Percentiles rank a stretch among this genome's conserved stretches.
phyloP scores from a whole-genome alignment of 2,797 vertebrate species.

The Falco biarmicus region DNA sequence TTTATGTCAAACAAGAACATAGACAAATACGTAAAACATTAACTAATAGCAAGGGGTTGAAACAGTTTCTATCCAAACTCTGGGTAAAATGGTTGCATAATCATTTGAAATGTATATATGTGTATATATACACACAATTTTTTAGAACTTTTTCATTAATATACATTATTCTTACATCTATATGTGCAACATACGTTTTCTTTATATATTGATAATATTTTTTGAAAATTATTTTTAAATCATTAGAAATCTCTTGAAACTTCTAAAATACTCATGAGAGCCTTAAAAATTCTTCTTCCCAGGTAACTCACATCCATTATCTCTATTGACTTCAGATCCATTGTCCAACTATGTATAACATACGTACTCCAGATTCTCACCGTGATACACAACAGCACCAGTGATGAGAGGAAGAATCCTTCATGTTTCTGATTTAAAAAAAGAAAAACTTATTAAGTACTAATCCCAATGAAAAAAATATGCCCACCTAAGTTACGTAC shows the following conservation, averaged over 20 bases:
- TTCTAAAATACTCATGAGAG: not conserved
- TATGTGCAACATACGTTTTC: not conserved
- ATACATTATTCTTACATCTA: not conserved
- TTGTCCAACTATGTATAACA: not conserved
- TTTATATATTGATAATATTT: not conserved
- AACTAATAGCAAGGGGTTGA: not conserved
- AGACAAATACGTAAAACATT: slow-evolving; percentile 40
- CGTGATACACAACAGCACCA: not conserved
- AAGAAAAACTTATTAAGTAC: not conserved
- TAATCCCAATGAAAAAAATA: not conserved
- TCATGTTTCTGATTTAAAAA: not conserved
- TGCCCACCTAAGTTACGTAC: not conserved
- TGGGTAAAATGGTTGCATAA: not conserved
- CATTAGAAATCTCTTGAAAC: rapidly evolving
- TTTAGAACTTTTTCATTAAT: not conserved
- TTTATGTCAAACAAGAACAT: slow-evolving; percentile 52
- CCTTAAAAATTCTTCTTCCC: not conserved
- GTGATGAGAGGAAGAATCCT: not conserved
- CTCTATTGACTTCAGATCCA: not conserved
- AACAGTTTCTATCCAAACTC: not conserved
- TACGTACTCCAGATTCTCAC: not conserved
- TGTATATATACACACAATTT: too few species aligned
- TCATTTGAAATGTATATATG: not conserved
- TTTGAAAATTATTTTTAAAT: not conserved
- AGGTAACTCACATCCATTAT: not conserved